Conservation (phyloP, 2,888 invertebrate species). For the Zygogramma bicolorata region DNA sequence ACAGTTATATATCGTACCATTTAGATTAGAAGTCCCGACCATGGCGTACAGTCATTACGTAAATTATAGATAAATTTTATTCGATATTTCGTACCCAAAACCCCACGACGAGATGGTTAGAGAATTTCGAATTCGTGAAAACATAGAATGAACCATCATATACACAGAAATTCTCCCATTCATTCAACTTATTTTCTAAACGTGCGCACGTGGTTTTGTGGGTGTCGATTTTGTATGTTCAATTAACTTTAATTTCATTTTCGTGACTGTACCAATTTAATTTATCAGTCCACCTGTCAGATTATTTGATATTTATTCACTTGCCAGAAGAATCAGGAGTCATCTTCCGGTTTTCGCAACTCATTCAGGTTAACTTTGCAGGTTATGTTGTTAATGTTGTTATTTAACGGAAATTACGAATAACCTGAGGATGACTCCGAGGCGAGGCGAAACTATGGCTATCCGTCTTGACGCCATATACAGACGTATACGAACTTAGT, state of each 20-base stretch:
- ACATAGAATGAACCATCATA: too few species aligned
- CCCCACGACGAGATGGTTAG: neutral
- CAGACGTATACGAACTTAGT: slow-evolving; percentile 63
- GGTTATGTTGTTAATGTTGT: slow-evolving; percentile 54
- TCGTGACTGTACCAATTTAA: neutral
- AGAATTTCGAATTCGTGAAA: neutral
- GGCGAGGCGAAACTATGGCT: slow-evolving; percentile 33
- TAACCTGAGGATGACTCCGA: slow-evolving; percentile 24
- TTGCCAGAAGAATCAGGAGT: slow-evolving; percentile 39
- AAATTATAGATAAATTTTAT: neutral
- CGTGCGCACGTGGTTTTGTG: neutral
- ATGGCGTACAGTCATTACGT: neutral
- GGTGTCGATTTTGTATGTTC: neutral
- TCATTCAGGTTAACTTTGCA: slow-evolving; percentile 8
- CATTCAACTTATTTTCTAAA: neutral
- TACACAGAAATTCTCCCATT: too few species aligned
- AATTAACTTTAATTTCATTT: neutral
- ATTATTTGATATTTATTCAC: slow-evolving; percentile 43
- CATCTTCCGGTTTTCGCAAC: neutral
- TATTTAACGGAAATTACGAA: slow-evolving; percentile 33
- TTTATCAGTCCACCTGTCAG: slow-evolving; percentile 35
- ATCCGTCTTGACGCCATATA: slow-evolving; percentile 40
- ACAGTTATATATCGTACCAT: slow-evolving; percentile 35
- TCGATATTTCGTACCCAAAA: neutral
- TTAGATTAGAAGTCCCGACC: slow-evolving; percentile 13